phyloP scores from a whole-genome alignment of 2,888 invertebrate species.

The Spilosoma lubricipeda region DNA sequence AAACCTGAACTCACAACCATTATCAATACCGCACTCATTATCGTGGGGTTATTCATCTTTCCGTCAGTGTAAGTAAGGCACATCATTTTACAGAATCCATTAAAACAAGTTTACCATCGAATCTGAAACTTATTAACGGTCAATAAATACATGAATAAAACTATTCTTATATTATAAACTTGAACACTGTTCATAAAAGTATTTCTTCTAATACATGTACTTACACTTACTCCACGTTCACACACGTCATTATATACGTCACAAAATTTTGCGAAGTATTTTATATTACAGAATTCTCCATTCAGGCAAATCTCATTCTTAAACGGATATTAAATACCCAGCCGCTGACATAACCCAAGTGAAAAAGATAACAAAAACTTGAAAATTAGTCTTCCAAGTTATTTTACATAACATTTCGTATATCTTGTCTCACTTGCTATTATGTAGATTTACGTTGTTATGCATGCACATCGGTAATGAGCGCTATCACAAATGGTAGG shows the following conservation, averaged over 20 bases:
- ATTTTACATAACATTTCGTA: slow-evolving; percentile 30
- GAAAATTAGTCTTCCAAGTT: slow-evolving; percentile 4
- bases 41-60: not conserved
- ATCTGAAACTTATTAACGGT: not conserved
- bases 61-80: not conserved
- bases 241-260: too few species aligned
- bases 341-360: not conserved
- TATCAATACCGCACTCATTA: not conserved
- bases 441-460: slow-evolving; percentile 40
- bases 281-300: not conserved
- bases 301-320: not conserved
- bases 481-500: slow-evolving; percentile 36
- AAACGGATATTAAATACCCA: not conserved
- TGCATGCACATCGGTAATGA: slow-evolving; percentile 52
- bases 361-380: slow-evolving; percentile 1
- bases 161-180: not conserved
- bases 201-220: not conserved
- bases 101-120: not conserved
- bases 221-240: not conserved
- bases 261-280: not conserved
- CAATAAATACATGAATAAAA: not conserved
- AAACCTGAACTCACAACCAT: not conserved
- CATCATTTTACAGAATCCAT: not conserved
- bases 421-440: slow-evolving; percentile 22
- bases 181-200: not conserved